phyloP scores from a whole-genome alignment of 2,797 vertebrate species.

The Myotis pilosus region DNA sequence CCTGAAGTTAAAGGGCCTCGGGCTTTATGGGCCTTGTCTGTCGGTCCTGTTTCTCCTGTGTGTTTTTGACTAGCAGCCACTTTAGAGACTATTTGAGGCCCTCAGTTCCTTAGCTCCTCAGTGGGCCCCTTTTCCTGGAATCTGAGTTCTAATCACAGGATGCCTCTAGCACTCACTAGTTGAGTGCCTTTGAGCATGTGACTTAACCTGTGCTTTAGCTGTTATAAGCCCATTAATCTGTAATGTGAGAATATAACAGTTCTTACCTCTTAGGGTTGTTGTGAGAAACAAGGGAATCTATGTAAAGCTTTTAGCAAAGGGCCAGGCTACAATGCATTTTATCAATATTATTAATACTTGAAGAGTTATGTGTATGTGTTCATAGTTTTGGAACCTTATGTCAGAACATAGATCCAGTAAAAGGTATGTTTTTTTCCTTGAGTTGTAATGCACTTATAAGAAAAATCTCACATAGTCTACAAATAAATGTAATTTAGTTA shows the following conservation, averaged over 20 bases:
- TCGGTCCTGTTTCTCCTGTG: neutral
- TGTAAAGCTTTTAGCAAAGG: neutral
- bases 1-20: neutral
- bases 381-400: slow-evolving; percentile 46
- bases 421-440: slow-evolving; percentile 8
- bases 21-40: neutral
- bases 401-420: slow-evolving; percentile 27
- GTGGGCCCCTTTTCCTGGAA: neutral
- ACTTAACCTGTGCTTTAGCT: neutral
- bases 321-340: neutral
- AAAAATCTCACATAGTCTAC: slow-evolving; percentile 37
- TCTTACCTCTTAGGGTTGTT: neutral
- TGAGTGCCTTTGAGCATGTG: neutral
- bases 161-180: neutral
- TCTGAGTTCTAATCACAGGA: neutral
- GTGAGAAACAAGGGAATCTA: neutral
- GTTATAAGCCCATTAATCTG: neutral
- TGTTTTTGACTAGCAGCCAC: neutral
- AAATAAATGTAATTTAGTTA: slow-evolving; percentile 58
- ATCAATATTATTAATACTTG: slow-evolving; percentile 48
- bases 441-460: slow-evolving; percentile 46
- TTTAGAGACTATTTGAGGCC: neutral
- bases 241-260: neutral
- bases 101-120: neutral
- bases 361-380: neutral